These are phyloP conservation scores for Agrilus biguttatus DNA, from an alignment of 2,888 invertebrate genomes.

Conservation along the genomic window DNA sequence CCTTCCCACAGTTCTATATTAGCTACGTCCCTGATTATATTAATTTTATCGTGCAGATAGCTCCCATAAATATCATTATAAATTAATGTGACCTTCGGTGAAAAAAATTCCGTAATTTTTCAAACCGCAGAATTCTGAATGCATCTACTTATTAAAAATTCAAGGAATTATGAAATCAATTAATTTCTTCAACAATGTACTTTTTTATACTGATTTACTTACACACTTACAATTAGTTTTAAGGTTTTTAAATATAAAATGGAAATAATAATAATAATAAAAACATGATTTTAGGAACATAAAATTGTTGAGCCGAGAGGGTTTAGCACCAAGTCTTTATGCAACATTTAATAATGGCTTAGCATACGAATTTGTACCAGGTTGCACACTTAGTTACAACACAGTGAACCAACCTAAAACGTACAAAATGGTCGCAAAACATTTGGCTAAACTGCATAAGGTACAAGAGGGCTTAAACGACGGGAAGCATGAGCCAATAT, in stretches of 20 bases:
- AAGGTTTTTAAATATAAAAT: too few species aligned
- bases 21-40: too few species aligned
- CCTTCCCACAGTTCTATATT: too few species aligned
- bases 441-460: slow-evolving; percentile 70
- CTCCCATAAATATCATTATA: too few species aligned
- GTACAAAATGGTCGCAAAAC: slow-evolving; percentile 60
- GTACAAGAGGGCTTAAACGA: slow-evolving; percentile 16
- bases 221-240: too few species aligned
- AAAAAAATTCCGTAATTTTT: too few species aligned
- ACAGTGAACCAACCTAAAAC: slow-evolving; percentile 49
- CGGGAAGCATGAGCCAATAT: slow-evolving; percentile 46
- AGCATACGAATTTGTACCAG: slow-evolving; percentile 77
- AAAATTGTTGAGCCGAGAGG: slow-evolving; percentile 49
- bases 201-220: background rate
- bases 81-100: too few species aligned
- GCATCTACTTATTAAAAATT: too few species aligned
- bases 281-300: slow-evolving; percentile 32
- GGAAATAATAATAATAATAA: background rate
- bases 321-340: slow-evolving; percentile 74
- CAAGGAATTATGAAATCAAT: too few species aligned
- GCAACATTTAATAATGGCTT: slow-evolving; percentile 89
- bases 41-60: too few species aligned
- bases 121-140: too few species aligned
- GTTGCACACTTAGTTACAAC: slow-evolving; percentile 55
- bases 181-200: background rate